Base-by-base conservation (phyloP, 2,113 vertebrate genomes). In the Enhydra lutris region DNA sequence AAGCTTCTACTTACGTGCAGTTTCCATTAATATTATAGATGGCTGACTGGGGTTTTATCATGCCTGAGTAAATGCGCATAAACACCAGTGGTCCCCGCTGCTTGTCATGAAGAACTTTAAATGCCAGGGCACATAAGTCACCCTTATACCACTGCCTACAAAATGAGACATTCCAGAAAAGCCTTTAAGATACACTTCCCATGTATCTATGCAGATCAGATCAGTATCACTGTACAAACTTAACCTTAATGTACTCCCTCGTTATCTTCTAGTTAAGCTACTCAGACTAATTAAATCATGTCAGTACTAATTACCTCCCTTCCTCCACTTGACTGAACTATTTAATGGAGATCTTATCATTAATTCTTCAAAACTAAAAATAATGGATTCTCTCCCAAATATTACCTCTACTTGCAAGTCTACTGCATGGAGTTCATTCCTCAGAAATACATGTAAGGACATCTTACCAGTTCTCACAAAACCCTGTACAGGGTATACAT, bases 41-140 rank as follows among this genome's bases (percentile, higher is more conserved):
- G 10, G 99, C 99, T 0, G 98, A 98, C 55, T 99, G 99, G 63
- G 99, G 97, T 97, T 99, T 99, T 98, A 99, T 98, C 34, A 98
- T 98, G 73, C 99, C 99, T 0, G 99, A 99, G 98, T 99, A 99
- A 98, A 99, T 98, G 1, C 99, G 99, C 47, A 99, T 95, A 73
- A 99, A 99, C 92, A 99, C 99, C 94, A 99, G 96, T 6, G 99
- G 99, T 29, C 99, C 99, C 4, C 99, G 99, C 97, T 99, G 99
- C 98, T 99, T 99, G 98, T 99, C 99, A 39, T 99, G 99, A 59
- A 99, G 98, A 97, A 99, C 99, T 98, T 99, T 99, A 98, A 99
- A 99, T 1, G 99, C 99, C 97, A 99, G 91, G 6, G 99, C 99
- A 96, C 99, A 99, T 52, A 99, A 93, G 95, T 99, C 99, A 57